These are phyloP conservation scores for Galeruca laticollis DNA, from an alignment of 2,888 invertebrate genomes.

Conservation along the genomic window DNA sequence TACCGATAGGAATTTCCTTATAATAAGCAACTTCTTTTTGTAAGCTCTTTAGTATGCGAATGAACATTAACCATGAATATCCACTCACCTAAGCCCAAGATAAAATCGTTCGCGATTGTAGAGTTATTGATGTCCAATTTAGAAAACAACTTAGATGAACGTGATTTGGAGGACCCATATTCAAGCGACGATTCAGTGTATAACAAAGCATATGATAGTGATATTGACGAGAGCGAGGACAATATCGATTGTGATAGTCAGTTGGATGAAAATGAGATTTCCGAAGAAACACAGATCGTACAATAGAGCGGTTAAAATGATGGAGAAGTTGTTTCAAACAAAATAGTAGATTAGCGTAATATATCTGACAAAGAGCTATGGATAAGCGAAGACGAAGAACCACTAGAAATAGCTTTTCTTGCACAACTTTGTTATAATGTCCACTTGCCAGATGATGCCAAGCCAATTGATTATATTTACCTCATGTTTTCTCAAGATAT, in stretches of 20 bases:
- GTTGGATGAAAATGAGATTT: conserved; percentile 17
- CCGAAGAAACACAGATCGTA: conserved; percentile 13
- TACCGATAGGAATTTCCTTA: too few relatives aligned
- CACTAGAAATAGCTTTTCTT: too few relatives aligned
- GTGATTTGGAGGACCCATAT: not conserved
- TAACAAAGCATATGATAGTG: conserved; percentile 1
- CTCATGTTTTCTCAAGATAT: conserved; percentile 8
- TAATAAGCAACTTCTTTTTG: too few relatives aligned
- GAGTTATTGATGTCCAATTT: not conserved
- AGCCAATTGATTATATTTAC: too few relatives aligned
- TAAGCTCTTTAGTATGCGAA: too few relatives aligned
- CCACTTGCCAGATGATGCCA: too few relatives aligned
- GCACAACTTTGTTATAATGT: too few relatives aligned
- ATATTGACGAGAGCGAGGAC: not conserved
- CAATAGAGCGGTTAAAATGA: not conserved
- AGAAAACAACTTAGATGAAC: not conserved
- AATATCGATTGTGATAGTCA: not conserved
- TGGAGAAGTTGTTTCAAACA: conserved; percentile 10
- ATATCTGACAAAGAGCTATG: conserved; percentile 8
- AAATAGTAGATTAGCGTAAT: not conserved
- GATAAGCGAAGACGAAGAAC: too few relatives aligned
- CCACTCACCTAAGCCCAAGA: too few relatives aligned
- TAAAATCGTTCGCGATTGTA: too few relatives aligned
- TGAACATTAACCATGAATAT: too few relatives aligned
- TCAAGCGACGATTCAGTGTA: conserved; percentile 11